These are phyloP conservation scores for Drosophila falleni DNA, from an alignment of 2,888 invertebrate genomes.

Conservation along the genomic window DNA sequence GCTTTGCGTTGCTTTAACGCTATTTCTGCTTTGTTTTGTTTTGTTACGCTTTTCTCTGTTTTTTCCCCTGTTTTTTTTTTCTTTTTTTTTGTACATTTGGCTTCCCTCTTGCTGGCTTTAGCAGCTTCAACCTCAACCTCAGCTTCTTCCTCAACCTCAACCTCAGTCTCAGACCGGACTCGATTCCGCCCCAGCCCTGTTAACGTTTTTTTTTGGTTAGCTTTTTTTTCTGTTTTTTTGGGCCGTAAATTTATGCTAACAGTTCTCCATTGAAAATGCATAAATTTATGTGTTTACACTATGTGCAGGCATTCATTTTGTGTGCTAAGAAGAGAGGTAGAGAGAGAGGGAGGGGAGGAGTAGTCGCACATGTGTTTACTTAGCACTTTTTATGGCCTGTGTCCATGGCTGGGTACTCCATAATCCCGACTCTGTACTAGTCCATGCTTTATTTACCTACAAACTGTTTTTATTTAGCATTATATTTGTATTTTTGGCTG, in stretches of 20 bases:
- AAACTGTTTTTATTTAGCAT: slow-evolving; percentile 69
- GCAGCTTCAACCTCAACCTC: slow-evolving; percentile 39
- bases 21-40: slow-evolving; percentile 73
- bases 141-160: neutral
- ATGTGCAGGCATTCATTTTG: slow-evolving; percentile 73
- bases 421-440: slow-evolving; percentile 18
- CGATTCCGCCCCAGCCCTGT: slow-evolving; percentile 23
- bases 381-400: slow-evolving; percentile 74
- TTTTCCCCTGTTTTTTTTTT: slow-evolving; percentile 5
- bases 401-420: slow-evolving; percentile 38
- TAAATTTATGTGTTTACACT: slow-evolving; percentile 81
- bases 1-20: slow-evolving; percentile 77
- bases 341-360: neutral
- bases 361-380: slow-evolving; percentile 74
- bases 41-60: slow-evolving; percentile 50
- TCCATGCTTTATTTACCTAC: slow-evolving; percentile 68
- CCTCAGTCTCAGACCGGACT: slow-evolving; percentile 8
- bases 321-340: neutral
- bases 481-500: slow-evolving; percentile 54
- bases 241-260: slow-evolving; percentile 80
- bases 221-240: slow-evolving; percentile 37
- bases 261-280: slow-evolving; percentile 81
- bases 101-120: slow-evolving; percentile 39
- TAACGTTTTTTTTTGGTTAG: slow-evolving; percentile 17
- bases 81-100: slow-evolving; percentile 30